Percentiles rank a stretch among this genome's conserved stretches.
Conservation (phyloP, 2,113 vertebrate genomes). For the Heterotilapia buettikoferi region DNA sequence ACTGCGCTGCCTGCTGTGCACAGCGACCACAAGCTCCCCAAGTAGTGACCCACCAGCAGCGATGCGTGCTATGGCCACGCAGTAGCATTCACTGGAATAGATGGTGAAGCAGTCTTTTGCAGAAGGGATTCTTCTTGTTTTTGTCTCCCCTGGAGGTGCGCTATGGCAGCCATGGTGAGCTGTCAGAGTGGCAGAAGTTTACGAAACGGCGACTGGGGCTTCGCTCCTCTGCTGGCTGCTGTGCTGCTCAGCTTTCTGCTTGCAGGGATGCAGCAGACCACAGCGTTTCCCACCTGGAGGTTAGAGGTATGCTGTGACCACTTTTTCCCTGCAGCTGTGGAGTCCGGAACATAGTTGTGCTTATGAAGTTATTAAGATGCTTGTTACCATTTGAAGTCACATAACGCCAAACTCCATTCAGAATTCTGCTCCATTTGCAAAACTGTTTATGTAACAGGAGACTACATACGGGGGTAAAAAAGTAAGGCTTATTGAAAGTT, state of each 20-base stretch:
- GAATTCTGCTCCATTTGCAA: background rate
- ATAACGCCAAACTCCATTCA: background rate
- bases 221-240: conserved; percentile 49
- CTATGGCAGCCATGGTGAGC: conserved; percentile 51
- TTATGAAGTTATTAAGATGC: background rate
- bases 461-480: fast-evolving
- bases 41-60: background rate
- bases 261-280: conserved; percentile 63
- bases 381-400: background rate
- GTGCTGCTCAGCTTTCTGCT: conserved; percentile 58
- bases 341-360: background rate
- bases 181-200: conserved; percentile 40
- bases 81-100: conserved; percentile 10
- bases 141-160: conserved; percentile 32
- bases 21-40: background rate
- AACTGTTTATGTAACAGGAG: background rate
- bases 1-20: conserved; percentile 20
- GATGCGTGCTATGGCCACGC: conserved; percentile 33
- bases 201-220: conserved; percentile 13
- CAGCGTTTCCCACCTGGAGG: conserved; percentile 69
- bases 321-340: background rate
- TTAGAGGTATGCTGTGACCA: conserved; percentile 68
- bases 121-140: background rate
- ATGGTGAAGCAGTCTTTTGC: conserved; percentile 37
- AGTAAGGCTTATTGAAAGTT: background rate